phyloP scores from a whole-genome alignment of 2,797 vertebrate genomes.

The Carapus acus region DNA sequence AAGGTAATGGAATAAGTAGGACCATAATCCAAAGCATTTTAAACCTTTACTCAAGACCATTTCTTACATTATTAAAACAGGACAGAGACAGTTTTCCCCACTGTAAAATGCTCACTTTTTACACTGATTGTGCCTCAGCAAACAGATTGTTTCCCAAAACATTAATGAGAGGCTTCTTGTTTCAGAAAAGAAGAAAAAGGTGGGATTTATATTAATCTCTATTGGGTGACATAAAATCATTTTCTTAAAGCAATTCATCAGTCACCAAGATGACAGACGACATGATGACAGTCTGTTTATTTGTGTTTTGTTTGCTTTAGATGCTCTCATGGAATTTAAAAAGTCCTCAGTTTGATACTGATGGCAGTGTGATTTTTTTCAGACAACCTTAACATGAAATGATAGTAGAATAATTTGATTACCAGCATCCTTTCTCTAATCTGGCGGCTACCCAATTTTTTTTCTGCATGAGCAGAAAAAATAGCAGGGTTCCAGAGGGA shows the following conservation, averaged over 20 bases:
- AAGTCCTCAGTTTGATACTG: no score
- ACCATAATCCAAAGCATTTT: conserved; percentile 10
- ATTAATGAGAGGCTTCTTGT: background rate
- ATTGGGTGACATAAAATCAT: no score
- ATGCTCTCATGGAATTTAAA: no score
- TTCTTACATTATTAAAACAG: conserved; percentile 33
- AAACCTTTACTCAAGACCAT: conserved; percentile 23
- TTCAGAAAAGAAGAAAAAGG: no score
- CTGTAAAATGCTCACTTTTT: conserved; percentile 22
- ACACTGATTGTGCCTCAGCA: conserved; percentile 13
- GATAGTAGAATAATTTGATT: conserved; percentile 17
- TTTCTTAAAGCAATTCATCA: no score
- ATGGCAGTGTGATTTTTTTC: no score
- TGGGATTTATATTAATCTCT: no score
- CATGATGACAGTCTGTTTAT: no score
- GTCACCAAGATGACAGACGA: no score
- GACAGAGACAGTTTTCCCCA: conserved; percentile 22
- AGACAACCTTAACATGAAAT: conserved; percentile 1
- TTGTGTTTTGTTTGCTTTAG: no score
- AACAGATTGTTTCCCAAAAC: background rate
- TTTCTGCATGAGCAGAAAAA: conserved; percentile 33
- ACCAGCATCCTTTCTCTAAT: conserved; percentile 27
- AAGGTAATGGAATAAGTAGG: conserved; percentile 40
- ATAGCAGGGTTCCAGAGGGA: conserved; percentile 34
- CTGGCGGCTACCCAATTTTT: conserved; percentile 28